Evolutionary conservation across 53 echinoderm and acorn worm species (phyloP).

Genomic region (Hippasteria phrygiana): DNA sequence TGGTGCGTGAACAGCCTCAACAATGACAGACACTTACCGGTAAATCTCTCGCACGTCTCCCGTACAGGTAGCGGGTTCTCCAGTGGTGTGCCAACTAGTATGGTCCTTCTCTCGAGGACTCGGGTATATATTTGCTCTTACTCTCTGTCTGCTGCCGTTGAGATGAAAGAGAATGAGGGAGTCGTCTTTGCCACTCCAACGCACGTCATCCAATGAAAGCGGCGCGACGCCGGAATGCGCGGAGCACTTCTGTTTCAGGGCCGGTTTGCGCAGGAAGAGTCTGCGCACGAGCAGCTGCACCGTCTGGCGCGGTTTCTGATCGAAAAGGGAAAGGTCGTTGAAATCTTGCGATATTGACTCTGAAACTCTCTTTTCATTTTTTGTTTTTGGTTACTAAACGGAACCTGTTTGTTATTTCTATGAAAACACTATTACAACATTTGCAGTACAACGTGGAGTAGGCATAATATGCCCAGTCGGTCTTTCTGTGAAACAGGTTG

Average conservation of each 20-base stretch:
- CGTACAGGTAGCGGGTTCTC: background rate
- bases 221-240: background rate
- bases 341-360: background rate
- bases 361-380: too few species aligned
- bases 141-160: background rate
- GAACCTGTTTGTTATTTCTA: too few species aligned
- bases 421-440: too few species aligned
- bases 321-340: background rate
- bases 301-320: background rate
- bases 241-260: background rate
- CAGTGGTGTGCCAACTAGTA: slow-evolving; percentile 14
- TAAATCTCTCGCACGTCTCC: background rate
- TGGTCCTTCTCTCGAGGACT: background rate
- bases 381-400: too few species aligned
- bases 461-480: too few species aligned
- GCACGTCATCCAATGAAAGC: slow-evolving; percentile 7
- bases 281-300: background rate
- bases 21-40: background rate
- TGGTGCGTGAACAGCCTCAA: background rate
- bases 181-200: background rate
- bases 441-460: too few species aligned
- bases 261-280: background rate
- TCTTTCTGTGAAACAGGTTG: too few species aligned
- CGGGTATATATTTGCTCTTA: slow-evolving; percentile 13
- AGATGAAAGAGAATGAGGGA: background rate